These are phyloP conservation scores for Linnaemya tessellans DNA, from an alignment of 2,888 invertebrate species.

Conservation along the genomic window DNA sequence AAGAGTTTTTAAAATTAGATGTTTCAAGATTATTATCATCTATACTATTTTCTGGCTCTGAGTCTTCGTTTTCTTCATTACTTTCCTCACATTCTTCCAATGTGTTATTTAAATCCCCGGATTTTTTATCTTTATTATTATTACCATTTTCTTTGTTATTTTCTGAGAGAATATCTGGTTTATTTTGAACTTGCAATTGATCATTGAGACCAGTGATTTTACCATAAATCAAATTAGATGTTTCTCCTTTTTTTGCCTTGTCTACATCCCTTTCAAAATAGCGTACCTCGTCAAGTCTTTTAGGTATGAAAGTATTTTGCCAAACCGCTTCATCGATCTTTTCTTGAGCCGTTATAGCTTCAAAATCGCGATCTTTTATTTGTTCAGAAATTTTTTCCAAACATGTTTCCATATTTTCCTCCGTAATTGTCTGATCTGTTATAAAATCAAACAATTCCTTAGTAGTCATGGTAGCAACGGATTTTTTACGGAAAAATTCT, in stretches of 20 bases:
- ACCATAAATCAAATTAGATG: constrained; percentile 91
- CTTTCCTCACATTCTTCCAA: not conserved
- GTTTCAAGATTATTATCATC: constrained; percentile 75
- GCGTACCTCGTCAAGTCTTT: constrained; percentile 92
- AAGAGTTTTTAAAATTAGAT: constrained; percentile 86
- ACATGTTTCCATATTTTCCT: constrained; percentile 90
- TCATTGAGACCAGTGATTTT: constrained; percentile 93
- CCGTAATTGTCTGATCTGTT: constrained; percentile 94
- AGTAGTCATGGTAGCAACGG: constrained; percentile 95
- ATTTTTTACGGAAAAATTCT: constrained; percentile 94
- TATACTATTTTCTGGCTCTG: constrained; percentile 68
- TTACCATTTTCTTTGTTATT: constrained; percentile 76
- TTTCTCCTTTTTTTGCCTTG: constrained; percentile 89
- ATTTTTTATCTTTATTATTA: constrained; percentile 67
- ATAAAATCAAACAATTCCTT: constrained; percentile 98
- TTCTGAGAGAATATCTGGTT: constrained; percentile 85
- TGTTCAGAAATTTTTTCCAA: constrained; percentile 89
- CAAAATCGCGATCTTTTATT: constrained; percentile 86
- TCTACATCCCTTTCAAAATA: constrained; percentile 93
- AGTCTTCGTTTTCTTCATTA: constrained; percentile 68
- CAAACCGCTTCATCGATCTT: constrained; percentile 96
- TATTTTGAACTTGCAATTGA: constrained; percentile 89
- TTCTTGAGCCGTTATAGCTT: constrained; percentile 89
- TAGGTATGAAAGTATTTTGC: constrained; percentile 96
- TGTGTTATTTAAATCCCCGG: not conserved